Evolutionary conservation across 1,140 invertebrate genomes (phyloP), one percentile per base, ranked within the genome.

Genomic region (Ips typographus): DNA sequence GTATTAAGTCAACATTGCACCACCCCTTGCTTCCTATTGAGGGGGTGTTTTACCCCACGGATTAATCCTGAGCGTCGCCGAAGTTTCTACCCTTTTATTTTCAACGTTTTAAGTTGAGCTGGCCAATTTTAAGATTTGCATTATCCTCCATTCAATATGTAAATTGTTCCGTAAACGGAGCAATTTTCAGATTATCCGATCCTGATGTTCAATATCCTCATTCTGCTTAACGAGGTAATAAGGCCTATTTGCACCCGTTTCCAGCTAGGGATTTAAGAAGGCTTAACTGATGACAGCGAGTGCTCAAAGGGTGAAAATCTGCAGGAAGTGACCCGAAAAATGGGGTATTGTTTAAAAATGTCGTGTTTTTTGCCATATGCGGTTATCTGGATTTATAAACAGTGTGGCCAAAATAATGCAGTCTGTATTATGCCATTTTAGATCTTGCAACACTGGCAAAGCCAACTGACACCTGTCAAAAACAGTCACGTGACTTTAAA

Each of bases 41-140:
- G 8, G 22, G 22, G 22, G 2, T 7, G 2, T 56, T 56, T 56
- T 7, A 36, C 37, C 3, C 53, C 53, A 22, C 22, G 22, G 22
- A 22, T 22, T 22, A 22, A 22, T 22, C 22, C 22, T 22, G 22
- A 7, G 22, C 47, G 7, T 22, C 38, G 7, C 53, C n/a, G 38
- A 56, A 4, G 6, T 3, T 38, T 39, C 22, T 22, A 36, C 53
- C 37, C 36, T 22, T 56, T 56, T n/a, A 40, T 56, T n/a, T 44
- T 47, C 39, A 63, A 36, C 49, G 47, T 52, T 40, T 53, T 41
- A n/a, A 36, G 41, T 44, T 7, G 7, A 36, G 40, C 39, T 5
- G 51, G 7, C 39, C 40, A 69, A 69, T 69, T 69, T 66, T 66
- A 66, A 66, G 64, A 66, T 66, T 66, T 66, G 56, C 64, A 66